phyloP scores from a whole-genome alignment of 2,888 invertebrate genomes.

The Diarsia mendica region DNA sequence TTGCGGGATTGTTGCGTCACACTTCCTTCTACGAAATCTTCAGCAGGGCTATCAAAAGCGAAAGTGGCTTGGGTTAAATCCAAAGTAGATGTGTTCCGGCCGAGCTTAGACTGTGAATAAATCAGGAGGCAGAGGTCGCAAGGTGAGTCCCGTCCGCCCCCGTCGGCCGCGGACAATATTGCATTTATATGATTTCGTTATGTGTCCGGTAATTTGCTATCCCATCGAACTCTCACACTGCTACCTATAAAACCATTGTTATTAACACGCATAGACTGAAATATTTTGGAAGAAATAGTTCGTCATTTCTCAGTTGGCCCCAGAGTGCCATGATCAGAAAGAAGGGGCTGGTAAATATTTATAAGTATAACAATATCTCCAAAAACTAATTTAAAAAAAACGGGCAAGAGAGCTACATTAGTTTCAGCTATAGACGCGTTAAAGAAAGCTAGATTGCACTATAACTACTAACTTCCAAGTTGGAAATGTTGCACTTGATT shows the following conservation, averaged over 20 bases:
- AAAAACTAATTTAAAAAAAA: neutral
- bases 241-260: slow-evolving; percentile 39
- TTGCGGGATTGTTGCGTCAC: slow-evolving; percentile 45
- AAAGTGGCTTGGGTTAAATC: slow-evolving; percentile 73
- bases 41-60: slow-evolving; percentile 68
- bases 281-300: neutral
- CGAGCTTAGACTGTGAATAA: slow-evolving; percentile 80
- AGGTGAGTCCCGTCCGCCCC: slow-evolving; percentile 69
- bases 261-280: neutral
- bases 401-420: neutral
- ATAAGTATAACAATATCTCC: neutral
- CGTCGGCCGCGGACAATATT: slow-evolving; percentile 73
- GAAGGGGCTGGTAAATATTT: neutral
- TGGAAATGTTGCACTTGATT: neutral
- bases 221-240: slow-evolving; percentile 69
- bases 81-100: slow-evolving; percentile 69
- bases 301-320: neutral
- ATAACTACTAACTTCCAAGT: neutral
- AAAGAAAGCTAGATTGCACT: neutral
- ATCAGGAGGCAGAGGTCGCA: slow-evolving; percentile 76
- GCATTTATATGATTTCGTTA: slow-evolving; percentile 83
- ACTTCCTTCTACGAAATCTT: slow-evolving; percentile 44
- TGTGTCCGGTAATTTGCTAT: slow-evolving; percentile 67
- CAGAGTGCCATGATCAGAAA: neutral
- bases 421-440: too few species aligned